Conservation (phyloP, 2,888 invertebrate genomes). For the Idaea biselata region DNA sequence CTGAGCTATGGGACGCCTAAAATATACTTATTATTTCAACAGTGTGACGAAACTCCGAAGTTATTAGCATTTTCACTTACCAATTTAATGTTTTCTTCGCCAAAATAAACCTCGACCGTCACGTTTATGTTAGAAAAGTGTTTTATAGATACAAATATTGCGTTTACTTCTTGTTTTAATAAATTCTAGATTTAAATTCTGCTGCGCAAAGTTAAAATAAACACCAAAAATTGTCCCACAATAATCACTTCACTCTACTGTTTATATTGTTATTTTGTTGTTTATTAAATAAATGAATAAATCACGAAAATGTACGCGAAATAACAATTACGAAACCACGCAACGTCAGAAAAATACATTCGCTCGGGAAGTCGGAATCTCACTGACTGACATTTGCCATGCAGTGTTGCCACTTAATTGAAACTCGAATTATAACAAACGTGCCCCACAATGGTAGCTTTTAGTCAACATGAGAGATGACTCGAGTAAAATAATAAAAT, state of each 20-base stretch:
- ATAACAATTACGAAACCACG: slow-evolving; percentile 53
- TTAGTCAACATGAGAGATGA: background rate
- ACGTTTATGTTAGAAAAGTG: slow-evolving; percentile 23
- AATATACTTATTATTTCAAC: slow-evolving; percentile 4
- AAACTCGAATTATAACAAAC: background rate
- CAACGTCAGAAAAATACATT: slow-evolving; percentile 56
- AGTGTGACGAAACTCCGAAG: slow-evolving; percentile 13
- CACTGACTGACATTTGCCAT: slow-evolving; percentile 18
- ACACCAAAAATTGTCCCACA: slow-evolving; percentile 8
- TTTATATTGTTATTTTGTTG: slow-evolving; percentile 13
- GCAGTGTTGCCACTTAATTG: background rate
- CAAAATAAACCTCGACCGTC: slow-evolving; percentile 16
- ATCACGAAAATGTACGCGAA: slow-evolving; percentile 47
- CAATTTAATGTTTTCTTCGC: slow-evolving; percentile 13
- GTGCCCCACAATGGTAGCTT: background rate
- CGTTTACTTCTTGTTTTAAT: slow-evolving; percentile 20
- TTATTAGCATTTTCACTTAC: slow-evolving; percentile 22
- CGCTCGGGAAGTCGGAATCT: slow-evolving; percentile 22
- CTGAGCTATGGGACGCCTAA: slow-evolving; percentile 8
- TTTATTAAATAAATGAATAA: slow-evolving; percentile 29
- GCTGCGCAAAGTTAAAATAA: background rate
- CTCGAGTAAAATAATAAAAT: background rate
- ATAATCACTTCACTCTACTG: slow-evolving; percentile 6
- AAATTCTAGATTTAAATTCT: slow-evolving; percentile 13
- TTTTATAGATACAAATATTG: slow-evolving; percentile 16